Percentiles rank a stretch among this genome's conserved stretches.
These are phyloP conservation scores for Liparis tanakae DNA, from an alignment of 2,797 vertebrate genomes.

Conservation along the genomic window DNA sequence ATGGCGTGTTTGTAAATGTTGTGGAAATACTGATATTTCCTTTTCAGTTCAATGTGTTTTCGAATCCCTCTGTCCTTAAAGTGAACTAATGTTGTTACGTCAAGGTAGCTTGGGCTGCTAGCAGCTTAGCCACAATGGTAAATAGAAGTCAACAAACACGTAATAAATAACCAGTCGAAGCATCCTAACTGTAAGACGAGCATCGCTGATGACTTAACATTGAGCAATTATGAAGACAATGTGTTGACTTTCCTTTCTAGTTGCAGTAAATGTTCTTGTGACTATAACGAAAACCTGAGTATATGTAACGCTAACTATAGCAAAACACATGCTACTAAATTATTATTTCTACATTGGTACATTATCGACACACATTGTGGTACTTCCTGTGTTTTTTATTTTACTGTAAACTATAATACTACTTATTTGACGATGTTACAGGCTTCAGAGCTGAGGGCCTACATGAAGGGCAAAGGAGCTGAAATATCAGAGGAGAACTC, in stretches of 20 bases:
- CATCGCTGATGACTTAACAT: no score
- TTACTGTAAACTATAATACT: neutral
- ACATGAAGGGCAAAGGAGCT: conserved; percentile 95
- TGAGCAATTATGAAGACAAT: neutral
- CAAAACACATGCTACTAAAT: neutral
- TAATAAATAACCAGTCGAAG: neutral
- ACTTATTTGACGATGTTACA: conserved; percentile 45
- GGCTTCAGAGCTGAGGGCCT: conserved; percentile 95
- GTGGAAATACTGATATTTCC: rapidly evolving
- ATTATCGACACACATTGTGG: no score
- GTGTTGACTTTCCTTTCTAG: neutral
- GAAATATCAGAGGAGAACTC: conserved; percentile 98
- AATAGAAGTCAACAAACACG: conserved; percentile 28
- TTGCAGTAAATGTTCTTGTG: neutral
- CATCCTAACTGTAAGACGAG: neutral
- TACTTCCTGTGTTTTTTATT: neutral
- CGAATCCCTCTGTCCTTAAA: neutral
- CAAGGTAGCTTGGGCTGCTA: conserved; percentile 20
- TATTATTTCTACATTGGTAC: neutral
- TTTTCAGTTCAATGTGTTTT: rapidly evolving
- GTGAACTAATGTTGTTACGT: neutral
- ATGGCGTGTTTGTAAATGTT: rapidly evolving
- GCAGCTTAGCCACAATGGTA: neutral
- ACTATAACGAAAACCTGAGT: neutral
- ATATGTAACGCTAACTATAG: neutral